These are phyloP conservation scores for Macaria liturata DNA, from an alignment of 2,888 invertebrate genomes.

Conservation along the genomic window DNA sequence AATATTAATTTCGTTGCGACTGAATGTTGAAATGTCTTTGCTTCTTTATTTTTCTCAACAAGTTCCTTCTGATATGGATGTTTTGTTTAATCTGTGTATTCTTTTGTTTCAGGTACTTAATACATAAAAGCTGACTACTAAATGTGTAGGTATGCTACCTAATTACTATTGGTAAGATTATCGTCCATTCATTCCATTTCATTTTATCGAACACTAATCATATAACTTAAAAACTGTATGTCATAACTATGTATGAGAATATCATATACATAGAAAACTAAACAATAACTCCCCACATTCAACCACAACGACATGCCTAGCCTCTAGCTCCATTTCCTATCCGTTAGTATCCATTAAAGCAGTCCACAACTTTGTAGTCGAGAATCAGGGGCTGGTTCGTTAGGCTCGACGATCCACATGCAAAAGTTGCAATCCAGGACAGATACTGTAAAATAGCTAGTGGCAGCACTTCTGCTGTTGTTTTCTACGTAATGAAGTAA, in stretches of 20 bases:
- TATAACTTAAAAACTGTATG: not conserved
- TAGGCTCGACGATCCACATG: conserved; percentile 23
- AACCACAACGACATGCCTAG: not conserved
- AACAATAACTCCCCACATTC: not conserved
- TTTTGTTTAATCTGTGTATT: no score
- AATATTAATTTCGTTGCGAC: conserved; percentile 20
- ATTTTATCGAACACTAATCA: not conserved
- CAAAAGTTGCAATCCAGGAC: conserved; percentile 11
- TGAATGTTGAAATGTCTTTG: not conserved
- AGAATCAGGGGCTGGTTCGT: conserved; percentile 21
- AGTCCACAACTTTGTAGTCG: conserved; percentile 20
- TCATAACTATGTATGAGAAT: no score
- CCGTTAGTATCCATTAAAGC: conserved; percentile 19
- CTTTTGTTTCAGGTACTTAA: no score
- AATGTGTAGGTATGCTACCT: no score
- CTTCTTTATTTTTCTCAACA: no score
- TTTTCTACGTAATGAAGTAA: no score
- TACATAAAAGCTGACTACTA: no score
- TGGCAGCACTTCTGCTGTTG: no score
- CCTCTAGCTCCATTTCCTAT: not conserved
- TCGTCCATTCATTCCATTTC: not conserved
- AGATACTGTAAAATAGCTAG: no score
- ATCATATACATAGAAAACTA: not conserved
- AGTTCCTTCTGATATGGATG: no score
- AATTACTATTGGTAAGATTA: not conserved